Evolutionary conservation across 2,113 vertebrate genomes (phyloP).

Genomic region (human (Homo sapiens)): GRCh38 chr6:42344001-42344500

Average conservation of each 20-base stretch:
- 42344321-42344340: neutral
- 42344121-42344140: neutral
- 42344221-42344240: neutral
- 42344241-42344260: neutral
- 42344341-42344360: neutral
- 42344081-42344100: neutral
- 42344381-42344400: neutral
- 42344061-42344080: neutral
- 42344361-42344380: neutral
- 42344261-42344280: neutral
- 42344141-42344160: neutral
- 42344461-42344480: neutral
- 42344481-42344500: neutral
- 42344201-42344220: neutral
- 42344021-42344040: neutral
- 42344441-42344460: neutral
- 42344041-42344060: neutral
- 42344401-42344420: neutral
- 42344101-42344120: neutral
- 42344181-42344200: neutral
- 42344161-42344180: neutral
- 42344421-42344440: neutral
- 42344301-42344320: neutral
- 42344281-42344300: neutral
- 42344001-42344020: no score